Conservation (phyloP, 2,888 invertebrate genomes). For the Drosophila birchii region DNA sequence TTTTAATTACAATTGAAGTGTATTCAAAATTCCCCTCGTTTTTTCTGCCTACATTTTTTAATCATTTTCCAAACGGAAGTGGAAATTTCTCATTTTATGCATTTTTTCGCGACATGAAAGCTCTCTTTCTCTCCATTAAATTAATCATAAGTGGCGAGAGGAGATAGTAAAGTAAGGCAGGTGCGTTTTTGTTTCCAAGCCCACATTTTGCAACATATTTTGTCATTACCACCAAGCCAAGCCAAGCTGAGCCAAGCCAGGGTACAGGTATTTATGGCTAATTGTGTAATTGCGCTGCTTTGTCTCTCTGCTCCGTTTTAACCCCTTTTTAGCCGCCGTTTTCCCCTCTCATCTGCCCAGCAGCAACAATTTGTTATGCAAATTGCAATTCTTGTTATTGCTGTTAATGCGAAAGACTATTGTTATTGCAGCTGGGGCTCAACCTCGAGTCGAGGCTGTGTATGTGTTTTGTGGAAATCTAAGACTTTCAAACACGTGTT, state of each 20-base stretch:
- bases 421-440: conserved; percentile 49
- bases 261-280: conserved; percentile 61
- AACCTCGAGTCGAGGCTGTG: conserved; percentile 42
- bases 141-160: conserved; percentile 14
- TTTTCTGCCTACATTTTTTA: conserved; percentile 27
- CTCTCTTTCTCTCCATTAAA: conserved; percentile 10
- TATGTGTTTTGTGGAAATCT: conserved; percentile 20
- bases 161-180: conserved; percentile 10
- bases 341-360: conserved; percentile 8
- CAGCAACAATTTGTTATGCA: conserved; percentile 68
- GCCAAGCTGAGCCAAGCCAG: neutral
- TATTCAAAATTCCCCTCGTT: neutral
- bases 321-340: conserved; percentile 24
- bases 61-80: conserved; percentile 67
- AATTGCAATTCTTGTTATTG: conserved; percentile 54
- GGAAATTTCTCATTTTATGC: conserved; percentile 19
- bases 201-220: conserved; percentile 38
- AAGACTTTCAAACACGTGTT: conserved; percentile 72
- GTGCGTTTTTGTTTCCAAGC: conserved; percentile 30
- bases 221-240: conserved; percentile 39
- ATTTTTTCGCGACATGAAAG: conserved; percentile 12
- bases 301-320: conserved; percentile 54
- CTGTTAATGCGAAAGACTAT: conserved; percentile 18
- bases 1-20: neutral
- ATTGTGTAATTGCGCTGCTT: conserved; percentile 65